These are phyloP conservation scores for Heterodera filipjevi DNA, from an alignment of 2,888 invertebrate species.

Conservation along the genomic window DNA sequence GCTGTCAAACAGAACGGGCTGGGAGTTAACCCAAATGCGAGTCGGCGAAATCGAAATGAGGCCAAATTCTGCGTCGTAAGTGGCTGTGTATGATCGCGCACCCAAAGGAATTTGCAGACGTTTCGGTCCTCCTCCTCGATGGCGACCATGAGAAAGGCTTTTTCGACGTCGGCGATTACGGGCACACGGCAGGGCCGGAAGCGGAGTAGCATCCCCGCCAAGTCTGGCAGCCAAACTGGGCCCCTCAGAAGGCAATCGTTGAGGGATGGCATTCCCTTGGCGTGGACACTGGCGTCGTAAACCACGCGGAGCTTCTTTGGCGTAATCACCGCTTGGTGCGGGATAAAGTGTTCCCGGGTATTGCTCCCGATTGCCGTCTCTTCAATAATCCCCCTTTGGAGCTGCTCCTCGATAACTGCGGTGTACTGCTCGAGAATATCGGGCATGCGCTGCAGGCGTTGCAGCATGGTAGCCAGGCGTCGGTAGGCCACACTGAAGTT, in stretches of 20 bases:
- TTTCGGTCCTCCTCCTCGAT: constrained; percentile 37
- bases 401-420: neutral
- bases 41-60: constrained; percentile 32
- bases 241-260: constrained; percentile 41
- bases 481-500: neutral
- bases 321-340: constrained; percentile 17
- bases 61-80: constrained; percentile 24
- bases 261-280: constrained; percentile 1
- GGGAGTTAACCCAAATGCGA: constrained; percentile 38
- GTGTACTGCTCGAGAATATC: neutral
- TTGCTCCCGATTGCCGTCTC: neutral
- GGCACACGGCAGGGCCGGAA: constrained; percentile 15
- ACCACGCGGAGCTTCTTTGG: constrained; percentile 48
- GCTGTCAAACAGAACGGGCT: constrained; percentile 31
- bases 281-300: constrained; percentile 45
- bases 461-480: neutral
- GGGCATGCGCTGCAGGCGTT: neutral
- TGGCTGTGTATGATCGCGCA: constrained; percentile 1
- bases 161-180: constrained; percentile 34
- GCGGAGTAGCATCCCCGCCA: constrained; percentile 33
- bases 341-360: neutral
- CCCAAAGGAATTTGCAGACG: constrained; percentile 41
- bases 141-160: constrained; percentile 34
- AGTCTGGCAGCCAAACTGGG: constrained; percentile 35
- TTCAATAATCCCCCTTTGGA: constrained; percentile 38